phyloP scores from a whole-genome alignment of 1,140 invertebrate genomes.

The Macrotrachela quadricornifera region DNA sequence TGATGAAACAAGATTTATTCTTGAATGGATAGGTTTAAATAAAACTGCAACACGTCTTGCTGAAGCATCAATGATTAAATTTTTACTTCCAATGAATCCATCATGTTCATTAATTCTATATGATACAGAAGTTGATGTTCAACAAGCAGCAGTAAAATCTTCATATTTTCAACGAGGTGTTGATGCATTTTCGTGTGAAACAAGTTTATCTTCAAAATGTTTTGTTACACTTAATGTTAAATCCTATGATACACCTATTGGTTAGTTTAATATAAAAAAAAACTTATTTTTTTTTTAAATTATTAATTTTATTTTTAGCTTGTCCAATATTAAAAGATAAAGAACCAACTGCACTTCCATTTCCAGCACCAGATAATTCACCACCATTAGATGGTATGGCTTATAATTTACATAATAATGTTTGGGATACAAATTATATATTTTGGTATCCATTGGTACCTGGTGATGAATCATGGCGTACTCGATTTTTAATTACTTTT shows the following conservation, averaged over 20 bases:
- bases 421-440: conserved; percentile 26
- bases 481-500: conserved; percentile 11
- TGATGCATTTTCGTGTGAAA: background rate
- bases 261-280: too few relatives aligned
- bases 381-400: conserved; percentile 14
- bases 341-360: conserved; percentile 15
- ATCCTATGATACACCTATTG: background rate
- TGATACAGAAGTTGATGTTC: too few relatives aligned
- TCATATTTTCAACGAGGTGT: background rate
- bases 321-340: conserved; percentile 12
- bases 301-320: conserved; percentile 10
- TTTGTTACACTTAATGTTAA: background rate
- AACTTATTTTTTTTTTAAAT: too few relatives aligned
- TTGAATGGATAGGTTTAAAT: conserved; percentile 10
- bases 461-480: conserved; percentile 14
- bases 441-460: conserved; percentile 18
- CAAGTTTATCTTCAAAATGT: background rate
- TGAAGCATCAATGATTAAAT: conserved; percentile 15
- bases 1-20: too few relatives aligned
- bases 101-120: too few relatives aligned
- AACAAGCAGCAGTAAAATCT: too few relatives aligned
- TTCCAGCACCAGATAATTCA: conserved; percentile 11
- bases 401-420: conserved; percentile 23
- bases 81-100: background rate
- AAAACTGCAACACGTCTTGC: conserved; percentile 17